Conservation (phyloP, 2,797 vertebrate genomes). For the Micromesistius poutassou region DNA sequence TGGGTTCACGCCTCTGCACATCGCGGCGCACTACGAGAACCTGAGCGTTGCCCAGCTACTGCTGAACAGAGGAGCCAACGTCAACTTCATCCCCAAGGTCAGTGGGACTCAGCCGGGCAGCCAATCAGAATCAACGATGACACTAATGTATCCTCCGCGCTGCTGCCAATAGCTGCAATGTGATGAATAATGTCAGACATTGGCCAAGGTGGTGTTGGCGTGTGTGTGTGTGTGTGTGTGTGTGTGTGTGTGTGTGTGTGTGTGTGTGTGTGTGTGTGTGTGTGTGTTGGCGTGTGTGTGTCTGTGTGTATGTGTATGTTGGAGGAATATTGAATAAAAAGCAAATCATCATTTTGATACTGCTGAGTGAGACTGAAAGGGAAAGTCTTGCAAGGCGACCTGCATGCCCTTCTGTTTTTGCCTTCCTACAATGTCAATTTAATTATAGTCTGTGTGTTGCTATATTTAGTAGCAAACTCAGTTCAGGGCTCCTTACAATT, state of each 20-base stretch:
- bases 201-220: neutral
- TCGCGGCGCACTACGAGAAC: constrained; percentile 97
- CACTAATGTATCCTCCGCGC: neutral
- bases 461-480: neutral
- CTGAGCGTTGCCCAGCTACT: constrained; percentile 92
- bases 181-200: neutral
- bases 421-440: neutral
- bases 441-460: neutral
- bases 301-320: neutral
- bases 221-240: neutral
- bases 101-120: constrained; percentile 35
- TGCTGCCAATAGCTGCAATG: neutral
- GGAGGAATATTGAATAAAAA: neutral
- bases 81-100: constrained; percentile 97
- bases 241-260: neutral
- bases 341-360: neutral
- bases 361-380: neutral
- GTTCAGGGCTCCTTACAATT: neutral
- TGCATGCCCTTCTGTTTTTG: neutral
- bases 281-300: neutral
- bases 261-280: neutral
- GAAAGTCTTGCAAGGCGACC: neutral
- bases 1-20: constrained; percentile 96
- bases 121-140: neutral
- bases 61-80: constrained; percentile 91